Conservation (phyloP, 2,113 vertebrate genomes). For the Heloderma charlesbogerti region DNA sequence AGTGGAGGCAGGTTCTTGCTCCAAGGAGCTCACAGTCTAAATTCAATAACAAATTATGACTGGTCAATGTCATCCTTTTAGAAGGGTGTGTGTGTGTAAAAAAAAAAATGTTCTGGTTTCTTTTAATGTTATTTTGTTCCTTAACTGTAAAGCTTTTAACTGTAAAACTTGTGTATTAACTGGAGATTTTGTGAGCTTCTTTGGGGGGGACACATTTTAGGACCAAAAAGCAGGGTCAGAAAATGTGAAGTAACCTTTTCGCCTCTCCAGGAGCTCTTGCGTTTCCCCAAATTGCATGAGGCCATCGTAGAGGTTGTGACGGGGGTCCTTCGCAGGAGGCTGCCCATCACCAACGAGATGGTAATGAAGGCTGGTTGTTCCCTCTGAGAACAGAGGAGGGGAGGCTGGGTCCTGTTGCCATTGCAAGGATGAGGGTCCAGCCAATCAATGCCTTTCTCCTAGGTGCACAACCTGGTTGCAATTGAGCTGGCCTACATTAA, state of each 20-base stretch:
- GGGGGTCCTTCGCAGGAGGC: slow-evolving; percentile 80
- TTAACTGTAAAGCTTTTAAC: background rate
- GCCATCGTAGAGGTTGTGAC: slow-evolving; percentile 87
- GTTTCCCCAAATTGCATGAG: slow-evolving; percentile 86
- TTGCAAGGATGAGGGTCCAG: too few species aligned
- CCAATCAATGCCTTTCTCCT: background rate
- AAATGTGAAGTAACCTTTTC: background rate
- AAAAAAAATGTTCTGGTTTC: background rate
- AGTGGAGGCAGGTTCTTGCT: background rate
- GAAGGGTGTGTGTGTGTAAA: background rate
- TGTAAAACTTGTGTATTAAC: background rate
- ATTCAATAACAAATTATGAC: background rate
- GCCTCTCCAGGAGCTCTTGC: slow-evolving; percentile 78
- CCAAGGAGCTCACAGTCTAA: background rate
- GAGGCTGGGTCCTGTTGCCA: background rate
- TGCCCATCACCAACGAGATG: slow-evolving; percentile 87
- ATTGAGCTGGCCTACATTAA: slow-evolving; percentile 88
- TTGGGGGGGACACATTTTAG: background rate
- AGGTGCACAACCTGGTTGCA: slow-evolving; percentile 85
- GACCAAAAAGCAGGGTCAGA: background rate
- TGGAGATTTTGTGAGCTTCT: background rate
- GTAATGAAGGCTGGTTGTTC: slow-evolving; percentile 58
- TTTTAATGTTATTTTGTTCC: background rate
- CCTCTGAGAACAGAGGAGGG: background rate
- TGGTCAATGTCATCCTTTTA: background rate